phyloP scores from a whole-genome alignment of 1,140 invertebrate species.

The Chironomus tepperi region DNA sequence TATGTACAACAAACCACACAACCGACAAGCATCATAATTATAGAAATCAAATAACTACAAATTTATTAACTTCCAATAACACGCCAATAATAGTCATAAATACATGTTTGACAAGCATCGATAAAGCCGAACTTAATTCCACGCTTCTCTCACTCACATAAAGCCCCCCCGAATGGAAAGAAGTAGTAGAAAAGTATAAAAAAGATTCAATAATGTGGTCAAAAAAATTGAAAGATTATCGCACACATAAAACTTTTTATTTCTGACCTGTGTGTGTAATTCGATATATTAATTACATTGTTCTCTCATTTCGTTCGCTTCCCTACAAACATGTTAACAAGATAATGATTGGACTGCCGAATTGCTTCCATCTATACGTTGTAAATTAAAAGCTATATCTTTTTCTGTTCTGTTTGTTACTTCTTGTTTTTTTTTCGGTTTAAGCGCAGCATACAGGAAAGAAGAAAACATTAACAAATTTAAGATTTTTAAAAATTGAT shows the following conservation, averaged over 20 bases:
- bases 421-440: too few species aligned
- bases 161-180: not conserved
- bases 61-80: too few species aligned
- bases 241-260: not conserved
- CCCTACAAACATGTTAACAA: slow-evolving; percentile 14
- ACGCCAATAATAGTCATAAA: not conserved
- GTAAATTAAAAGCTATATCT: too few species aligned
- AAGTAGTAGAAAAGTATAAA: not conserved
- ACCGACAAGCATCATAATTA: too few species aligned
- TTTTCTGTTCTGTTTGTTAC: too few species aligned
- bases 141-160: too few species aligned
- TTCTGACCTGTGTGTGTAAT: slow-evolving; percentile 14
- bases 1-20: too few species aligned
- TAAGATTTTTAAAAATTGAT: too few species aligned
- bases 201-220: slow-evolving; percentile 23
- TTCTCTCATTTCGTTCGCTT: slow-evolving; percentile 14
- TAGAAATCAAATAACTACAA: too few species aligned
- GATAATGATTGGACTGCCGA: slow-evolving; percentile 15
- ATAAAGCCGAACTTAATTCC: not conserved
- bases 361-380: not conserved
- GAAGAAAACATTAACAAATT: too few species aligned
- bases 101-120: not conserved
- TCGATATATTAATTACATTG: slow-evolving; percentile 20
- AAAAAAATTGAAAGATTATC: not conserved
- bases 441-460: too few species aligned